phyloP scores from a whole-genome alignment of 2,113 vertebrate species.

The Hemibagrus wyckioides region DNA sequence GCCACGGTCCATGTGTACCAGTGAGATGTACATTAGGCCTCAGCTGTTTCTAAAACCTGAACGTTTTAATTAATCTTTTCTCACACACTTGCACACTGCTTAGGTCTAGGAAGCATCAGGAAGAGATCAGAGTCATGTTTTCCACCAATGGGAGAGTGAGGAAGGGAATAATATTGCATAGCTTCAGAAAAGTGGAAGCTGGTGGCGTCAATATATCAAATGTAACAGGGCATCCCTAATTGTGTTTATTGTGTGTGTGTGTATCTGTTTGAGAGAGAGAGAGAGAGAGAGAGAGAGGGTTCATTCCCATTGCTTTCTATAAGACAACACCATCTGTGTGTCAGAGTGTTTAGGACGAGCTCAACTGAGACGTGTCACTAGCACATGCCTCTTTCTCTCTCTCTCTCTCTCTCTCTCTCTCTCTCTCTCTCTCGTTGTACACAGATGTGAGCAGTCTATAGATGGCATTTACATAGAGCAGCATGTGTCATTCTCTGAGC shows the following conservation, averaged over 20 bases:
- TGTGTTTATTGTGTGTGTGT: slow-evolving; percentile 9
- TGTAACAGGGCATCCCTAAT: slow-evolving; percentile 13
- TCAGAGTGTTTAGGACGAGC: slow-evolving; percentile 44
- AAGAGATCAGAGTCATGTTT: neutral
- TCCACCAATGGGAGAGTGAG: neutral
- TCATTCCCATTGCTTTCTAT: slow-evolving; percentile 16
- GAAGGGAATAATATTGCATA: neutral
- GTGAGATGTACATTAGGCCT: slow-evolving; percentile 40
- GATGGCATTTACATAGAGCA: slow-evolving; percentile 29
- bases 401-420: slow-evolving; percentile 28
- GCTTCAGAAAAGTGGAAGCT: slow-evolving; percentile 17
- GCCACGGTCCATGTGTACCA: slow-evolving; percentile 40
- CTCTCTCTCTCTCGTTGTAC: slow-evolving; percentile 26
- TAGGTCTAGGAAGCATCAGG: neutral
- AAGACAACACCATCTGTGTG: slow-evolving; percentile 49
- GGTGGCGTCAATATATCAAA: slow-evolving; percentile 11
- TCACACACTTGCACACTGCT: neutral
- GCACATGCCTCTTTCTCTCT: slow-evolving; percentile 55
- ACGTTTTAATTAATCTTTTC: slow-evolving; percentile 40
- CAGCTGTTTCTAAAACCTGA: slow-evolving; percentile 41
- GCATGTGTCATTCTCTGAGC: slow-evolving; percentile 8
- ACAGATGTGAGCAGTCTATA: slow-evolving; percentile 29
- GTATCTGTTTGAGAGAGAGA: neutral
- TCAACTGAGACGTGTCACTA: slow-evolving; percentile 54
- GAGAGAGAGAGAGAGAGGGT: too few species aligned